Base-by-base conservation (phyloP, 1,140 invertebrate genomes). In the Scylla paramamosain region DNA sequence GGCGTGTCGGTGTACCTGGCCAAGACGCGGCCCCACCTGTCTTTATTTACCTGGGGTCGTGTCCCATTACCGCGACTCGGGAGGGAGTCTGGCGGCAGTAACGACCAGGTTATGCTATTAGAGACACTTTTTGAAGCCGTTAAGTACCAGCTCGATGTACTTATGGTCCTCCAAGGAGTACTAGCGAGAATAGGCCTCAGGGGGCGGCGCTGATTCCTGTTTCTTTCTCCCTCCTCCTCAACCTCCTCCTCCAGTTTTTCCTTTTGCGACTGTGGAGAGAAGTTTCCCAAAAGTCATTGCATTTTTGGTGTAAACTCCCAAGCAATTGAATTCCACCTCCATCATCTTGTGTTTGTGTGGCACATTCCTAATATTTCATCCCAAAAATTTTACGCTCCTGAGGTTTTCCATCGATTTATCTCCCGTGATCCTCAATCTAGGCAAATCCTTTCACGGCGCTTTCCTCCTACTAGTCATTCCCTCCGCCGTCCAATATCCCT, bases 101-200 rank as follows among this genome's bases (percentile, higher is more conserved):
- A 77, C 67, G 67, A n/a, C 67, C 67, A n/a, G 25, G 67, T 77
- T 77, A 77, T 77, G 67, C 67, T 77, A 77, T 77, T 77, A 77
- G 67, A n/a, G 67, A 77, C 20, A 20, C 67, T 77, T 77, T 16
- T n/a, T 77, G n/a, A 8, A n/a, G n/a, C 4, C 67, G 25, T 77
- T 77, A 77, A n/a, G n/a, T n/a, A n/a, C n/a, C 20, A 77, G 0
- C n/a, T 25, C 6, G 67, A 77, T 77, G 20, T n/a, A 77, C 67
- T 77, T 77, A 77, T 77, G 25, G 67, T 7, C 25, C 67, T 77
- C n/a, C 12, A 77, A 25, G 67, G 67, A n/a, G 67, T 77, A n/a
- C 16, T 77, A n/a, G 6, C 67, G 20, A n/a, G 20, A 77, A 77
- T 25, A 77, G 25, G 67, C 67, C 67, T 77, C 25, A 20, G 2